Percentiles rank a stretch among this genome's conserved stretches.
phyloP scores from a whole-genome alignment of 2,113 vertebrate species.

The Stegastes partitus region DNA sequence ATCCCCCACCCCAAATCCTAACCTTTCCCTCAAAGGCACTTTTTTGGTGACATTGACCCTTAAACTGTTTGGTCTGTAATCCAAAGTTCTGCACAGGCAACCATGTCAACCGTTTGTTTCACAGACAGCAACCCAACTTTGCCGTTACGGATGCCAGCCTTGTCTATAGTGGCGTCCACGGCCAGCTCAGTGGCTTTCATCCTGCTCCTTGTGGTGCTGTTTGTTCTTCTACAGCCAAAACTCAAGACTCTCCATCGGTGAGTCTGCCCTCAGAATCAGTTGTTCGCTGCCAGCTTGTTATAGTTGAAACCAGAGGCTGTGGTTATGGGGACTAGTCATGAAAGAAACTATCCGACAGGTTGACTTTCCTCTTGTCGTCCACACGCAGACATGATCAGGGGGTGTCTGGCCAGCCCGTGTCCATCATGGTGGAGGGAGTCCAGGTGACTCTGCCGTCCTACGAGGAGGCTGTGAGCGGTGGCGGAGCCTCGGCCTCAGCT shows the following conservation, averaged over 20 bases:
- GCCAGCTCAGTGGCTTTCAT: constrained; percentile 95
- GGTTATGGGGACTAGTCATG: neutral
- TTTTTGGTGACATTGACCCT: no score
- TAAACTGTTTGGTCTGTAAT: neutral
- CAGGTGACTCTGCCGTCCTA: constrained; percentile 96
- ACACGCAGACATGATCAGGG: constrained; percentile 90
- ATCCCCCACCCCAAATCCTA: no score
- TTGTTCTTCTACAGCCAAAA: constrained; percentile 97
- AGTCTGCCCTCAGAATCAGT: constrained; percentile 50
- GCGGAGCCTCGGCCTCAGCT: constrained; percentile 73
- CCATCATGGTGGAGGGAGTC: constrained; percentile 97
- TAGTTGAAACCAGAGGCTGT: neutral
- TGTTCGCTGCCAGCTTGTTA: neutral
- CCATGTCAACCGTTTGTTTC: constrained; percentile 8
- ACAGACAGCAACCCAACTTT: constrained; percentile 88
- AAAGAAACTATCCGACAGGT: neutral
- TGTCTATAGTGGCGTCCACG: constrained; percentile 96
- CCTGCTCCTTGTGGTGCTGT: constrained; percentile 95
- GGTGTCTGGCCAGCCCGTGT: constrained; percentile 92
- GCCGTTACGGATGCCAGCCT: constrained; percentile 90
- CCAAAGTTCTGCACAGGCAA: neutral
- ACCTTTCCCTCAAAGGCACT: no score
- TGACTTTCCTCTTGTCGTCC: neutral
- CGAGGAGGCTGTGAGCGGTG: constrained; percentile 94
- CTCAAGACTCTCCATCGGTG: constrained; percentile 97